phyloP scores from a whole-genome alignment of 2,113 vertebrate species.

The Psittacus erithacus region DNA sequence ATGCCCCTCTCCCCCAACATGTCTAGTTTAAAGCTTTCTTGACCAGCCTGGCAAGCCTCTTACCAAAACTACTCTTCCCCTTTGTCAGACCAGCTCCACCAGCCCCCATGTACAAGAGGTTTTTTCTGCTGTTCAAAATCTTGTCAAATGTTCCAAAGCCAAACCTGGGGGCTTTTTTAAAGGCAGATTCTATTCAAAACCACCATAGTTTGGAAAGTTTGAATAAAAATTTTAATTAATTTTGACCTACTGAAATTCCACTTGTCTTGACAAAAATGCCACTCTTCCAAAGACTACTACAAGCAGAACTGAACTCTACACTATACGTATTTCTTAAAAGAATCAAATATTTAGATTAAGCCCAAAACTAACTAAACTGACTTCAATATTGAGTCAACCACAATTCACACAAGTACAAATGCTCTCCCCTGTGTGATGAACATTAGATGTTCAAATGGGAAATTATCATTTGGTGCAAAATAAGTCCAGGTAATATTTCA shows the following conservation, averaged over 20 bases:
- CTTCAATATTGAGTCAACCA: not conserved
- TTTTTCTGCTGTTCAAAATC: not conserved
- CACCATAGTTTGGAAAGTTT: not conserved
- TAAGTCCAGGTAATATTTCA: not conserved
- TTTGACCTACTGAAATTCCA: not conserved
- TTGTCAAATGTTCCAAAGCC: not conserved
- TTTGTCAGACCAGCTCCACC: too few species aligned
- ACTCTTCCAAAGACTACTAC: not conserved
- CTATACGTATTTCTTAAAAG: not conserved
- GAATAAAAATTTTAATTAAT: not conserved
- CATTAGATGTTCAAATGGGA: not conserved
- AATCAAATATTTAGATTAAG: not conserved
- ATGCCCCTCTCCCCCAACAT: too few species aligned
- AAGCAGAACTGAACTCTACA: not conserved
- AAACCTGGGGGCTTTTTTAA: not conserved
- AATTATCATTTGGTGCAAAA: not conserved
- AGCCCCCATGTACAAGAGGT: not conserved
- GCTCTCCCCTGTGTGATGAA: not conserved
- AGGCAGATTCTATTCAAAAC: not conserved
- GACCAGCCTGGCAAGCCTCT: too few species aligned
- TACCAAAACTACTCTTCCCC: too few species aligned
- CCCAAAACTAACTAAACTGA: not conserved
- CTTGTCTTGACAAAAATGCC: not conserved
- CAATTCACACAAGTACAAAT: not conserved
- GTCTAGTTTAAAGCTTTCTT: too few species aligned